Base-by-base conservation (phyloP, 2,888 invertebrate genomes). In the Eupithecia exiguata region DNA sequence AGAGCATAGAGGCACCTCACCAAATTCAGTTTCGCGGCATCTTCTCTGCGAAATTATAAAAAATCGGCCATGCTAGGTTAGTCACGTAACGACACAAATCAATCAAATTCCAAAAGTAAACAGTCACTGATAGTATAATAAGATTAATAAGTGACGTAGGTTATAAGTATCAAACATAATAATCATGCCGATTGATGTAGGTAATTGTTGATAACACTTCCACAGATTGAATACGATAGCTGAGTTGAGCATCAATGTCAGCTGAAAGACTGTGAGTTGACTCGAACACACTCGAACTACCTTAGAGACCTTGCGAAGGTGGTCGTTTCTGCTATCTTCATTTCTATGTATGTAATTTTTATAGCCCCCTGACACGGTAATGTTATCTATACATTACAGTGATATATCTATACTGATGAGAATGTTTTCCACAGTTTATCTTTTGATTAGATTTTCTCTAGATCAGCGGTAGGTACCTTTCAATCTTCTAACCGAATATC, bases 161-260 rank as follows among this genome's bases (percentile, higher is more conserved):
- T 25, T n/a, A 25, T 30, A 30, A 2, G 63, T 36, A 61, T 18
- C 36, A 43, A 36, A 63, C 30, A 65, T 70, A 18, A 69, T 61
- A 69, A 62, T 69, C 61, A 69, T 38, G 36, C 40, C 43, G 40
- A 61, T 61, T 30, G 38, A 10, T 61, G 43, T 30, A n/a, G n/a
- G n/a, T 61, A 61, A 69, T 53, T 61, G 69, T 69, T 69, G 58
- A 69, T 61, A n/a, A n/a, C n/a, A 69, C 21, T 46, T 35, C 35
- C 65, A 70, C 35, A 70, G 70, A 18, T 36, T 9, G 10, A 69
- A 38, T 25, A 58, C 4, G 25, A 69, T 49, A 18, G 69, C 40
- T 69, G 61, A 61, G 30, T 30, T n/a, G 30, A 46, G 21, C 18
- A 25, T n/a, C 25, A 25, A 25, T 58, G 25, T 58, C 58, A 25